These are phyloP conservation scores for Eustalomyia histrio DNA, from an alignment of 2,888 invertebrate species.

Conservation along the genomic window DNA sequence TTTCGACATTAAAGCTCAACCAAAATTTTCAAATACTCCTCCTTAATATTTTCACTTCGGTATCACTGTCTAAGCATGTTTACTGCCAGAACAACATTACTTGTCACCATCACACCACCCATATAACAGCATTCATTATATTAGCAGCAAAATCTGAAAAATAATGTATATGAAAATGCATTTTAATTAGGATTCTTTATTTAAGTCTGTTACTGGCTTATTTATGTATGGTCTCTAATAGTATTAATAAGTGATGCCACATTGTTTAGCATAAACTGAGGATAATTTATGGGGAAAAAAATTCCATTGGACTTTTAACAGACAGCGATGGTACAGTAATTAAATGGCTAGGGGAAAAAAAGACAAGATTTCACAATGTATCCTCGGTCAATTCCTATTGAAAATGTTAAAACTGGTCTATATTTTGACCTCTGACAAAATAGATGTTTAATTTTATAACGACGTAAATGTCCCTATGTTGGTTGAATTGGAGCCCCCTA, in stretches of 20 bases:
- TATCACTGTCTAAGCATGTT: conserved; percentile 36
- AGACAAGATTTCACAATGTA: too few relatives aligned
- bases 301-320: too few relatives aligned
- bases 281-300: too few relatives aligned
- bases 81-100: conserved; percentile 33
- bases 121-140: conserved; percentile 21
- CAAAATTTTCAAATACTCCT: conserved; percentile 25
- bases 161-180: conserved; percentile 74
- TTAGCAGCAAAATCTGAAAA: conserved; percentile 49
- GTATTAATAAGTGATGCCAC: conserved; percentile 47
- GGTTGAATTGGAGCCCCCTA: too few relatives aligned
- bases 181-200: conserved; percentile 77
- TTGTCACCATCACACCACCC: neutral
- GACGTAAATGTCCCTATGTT: too few relatives aligned
- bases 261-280: neutral
- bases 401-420: too few relatives aligned
- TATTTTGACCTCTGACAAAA: too few relatives aligned
- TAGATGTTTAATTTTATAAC: too few relatives aligned
- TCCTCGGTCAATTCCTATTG: too few relatives aligned
- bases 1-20: conserved; percentile 45
- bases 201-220: conserved; percentile 31
- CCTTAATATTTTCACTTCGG: neutral
- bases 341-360: too few relatives aligned
- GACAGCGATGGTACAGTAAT: too few relatives aligned
- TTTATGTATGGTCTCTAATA: conserved; percentile 31